These are phyloP conservation scores for Zaprionus tsacasi DNA, from an alignment of 1,140 invertebrate species.

Conservation along the genomic window DNA sequence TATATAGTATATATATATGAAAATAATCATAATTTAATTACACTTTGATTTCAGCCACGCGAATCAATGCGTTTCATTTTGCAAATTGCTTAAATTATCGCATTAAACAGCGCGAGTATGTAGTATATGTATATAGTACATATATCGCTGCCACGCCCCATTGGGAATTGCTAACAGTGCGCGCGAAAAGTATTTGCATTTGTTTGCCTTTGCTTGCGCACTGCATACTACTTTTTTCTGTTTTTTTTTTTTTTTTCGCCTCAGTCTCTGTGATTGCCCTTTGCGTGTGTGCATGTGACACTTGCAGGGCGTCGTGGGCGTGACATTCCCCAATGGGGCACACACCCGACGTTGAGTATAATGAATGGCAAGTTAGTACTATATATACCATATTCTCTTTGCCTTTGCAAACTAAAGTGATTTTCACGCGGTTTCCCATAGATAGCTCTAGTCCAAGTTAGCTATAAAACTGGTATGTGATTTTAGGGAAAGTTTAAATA, in stretches of 20 bases:
- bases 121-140: not conserved
- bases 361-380: conserved; percentile 1
- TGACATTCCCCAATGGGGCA: conserved; percentile 16
- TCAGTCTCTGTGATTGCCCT: conserved; percentile 28
- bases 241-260: not conserved
- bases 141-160: conserved; percentile 1
- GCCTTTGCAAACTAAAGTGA: not conserved
- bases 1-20: no score
- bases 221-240: conserved; percentile 17
- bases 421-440: not conserved
- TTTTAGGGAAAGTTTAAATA: not conserved
- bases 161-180: conserved; percentile 19
- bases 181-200: conserved; percentile 40
- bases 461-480: not conserved
- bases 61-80: conserved; percentile 1
- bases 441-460: not conserved
- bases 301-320: conserved; percentile 6
- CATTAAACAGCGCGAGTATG: conserved; percentile 37
- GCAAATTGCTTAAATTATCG: conserved; percentile 12
- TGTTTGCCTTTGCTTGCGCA: conserved; percentile 25
- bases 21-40: conserved; percentile 2
- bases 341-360: conserved; percentile 10
- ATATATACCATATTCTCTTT: not conserved
- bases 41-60: not conserved
- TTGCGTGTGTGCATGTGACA: conserved; percentile 22